phyloP scores from a whole-genome alignment of 2,797 vertebrate genomes.

The Naso thynnoides region DNA sequence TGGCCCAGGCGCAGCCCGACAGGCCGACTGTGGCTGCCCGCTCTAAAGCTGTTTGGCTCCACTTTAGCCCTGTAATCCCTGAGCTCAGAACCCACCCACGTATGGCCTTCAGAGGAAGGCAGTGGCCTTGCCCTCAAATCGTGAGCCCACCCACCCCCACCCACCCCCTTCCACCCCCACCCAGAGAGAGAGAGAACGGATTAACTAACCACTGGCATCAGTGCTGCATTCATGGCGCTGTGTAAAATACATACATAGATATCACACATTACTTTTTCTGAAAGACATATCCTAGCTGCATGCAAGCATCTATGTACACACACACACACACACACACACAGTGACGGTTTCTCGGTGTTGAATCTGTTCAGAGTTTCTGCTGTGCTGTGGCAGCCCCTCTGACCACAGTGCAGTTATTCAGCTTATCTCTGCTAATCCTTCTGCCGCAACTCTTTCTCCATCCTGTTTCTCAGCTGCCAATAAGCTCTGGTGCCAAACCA shows the following conservation, averaged over 20 bases:
- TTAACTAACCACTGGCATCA: conserved; percentile 22
- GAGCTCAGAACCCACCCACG: conserved; percentile 70
- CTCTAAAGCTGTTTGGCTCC: conserved; percentile 68
- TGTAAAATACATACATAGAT: background rate
- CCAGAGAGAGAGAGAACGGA: conserved; percentile 48
- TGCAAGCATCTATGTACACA: background rate
- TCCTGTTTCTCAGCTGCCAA: conserved; percentile 38
- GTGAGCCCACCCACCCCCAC: no score
- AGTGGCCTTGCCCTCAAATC: conserved; percentile 33
- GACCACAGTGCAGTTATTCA: conserved; percentile 55
- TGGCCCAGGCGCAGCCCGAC: conserved; percentile 10
- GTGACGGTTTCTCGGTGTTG: no score
- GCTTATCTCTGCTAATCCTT: conserved; percentile 69
- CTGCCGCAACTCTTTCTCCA: conserved; percentile 51
- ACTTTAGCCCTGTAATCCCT: conserved; percentile 71
- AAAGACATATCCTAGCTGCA: background rate
- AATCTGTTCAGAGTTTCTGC: conserved; percentile 33
- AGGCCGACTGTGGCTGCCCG: conserved; percentile 33
- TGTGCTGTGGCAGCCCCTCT: conserved; percentile 40
- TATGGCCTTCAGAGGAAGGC: conserved; percentile 59
- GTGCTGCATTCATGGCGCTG: conserved; percentile 18
- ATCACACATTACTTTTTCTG: background rate
- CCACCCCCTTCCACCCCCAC: no score
- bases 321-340: background rate
- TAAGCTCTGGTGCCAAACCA: conserved; percentile 34